Percentiles rank a stretch among this genome's conserved stretches.
Conservation (phyloP, 2,888 invertebrate species). For the Ophraella communa region DNA sequence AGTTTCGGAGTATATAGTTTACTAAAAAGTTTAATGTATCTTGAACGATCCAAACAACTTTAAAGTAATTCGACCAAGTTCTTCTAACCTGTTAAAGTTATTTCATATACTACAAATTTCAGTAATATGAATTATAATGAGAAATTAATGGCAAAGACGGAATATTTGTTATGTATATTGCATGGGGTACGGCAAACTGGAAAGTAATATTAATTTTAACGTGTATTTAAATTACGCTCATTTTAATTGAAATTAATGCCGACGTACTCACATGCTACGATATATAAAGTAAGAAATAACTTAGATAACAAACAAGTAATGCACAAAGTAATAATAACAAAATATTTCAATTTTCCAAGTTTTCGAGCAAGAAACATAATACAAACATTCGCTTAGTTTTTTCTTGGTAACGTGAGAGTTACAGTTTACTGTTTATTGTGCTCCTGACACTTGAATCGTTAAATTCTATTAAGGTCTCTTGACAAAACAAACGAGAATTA, state of each 20-base stretch:
- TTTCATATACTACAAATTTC: slow-evolving; percentile 33
- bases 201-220: not conserved
- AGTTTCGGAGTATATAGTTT: slow-evolving; percentile 31
- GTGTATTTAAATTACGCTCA: slow-evolving; percentile 3
- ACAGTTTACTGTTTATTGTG: too few species aligned
- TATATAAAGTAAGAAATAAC: not conserved
- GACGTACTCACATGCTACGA: not conserved
- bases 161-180: slow-evolving; percentile 26
- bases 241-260: not conserved
- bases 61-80: slow-evolving; percentile 32
- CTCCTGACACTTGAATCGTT: not conserved
- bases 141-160: slow-evolving; percentile 25
- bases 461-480: not conserved
- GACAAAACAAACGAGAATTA: not conserved
- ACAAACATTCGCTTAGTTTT: not conserved
- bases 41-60: slow-evolving; percentile 30
- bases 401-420: not conserved
- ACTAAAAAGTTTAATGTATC: slow-evolving; percentile 32
- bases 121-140: slow-evolving; percentile 30
- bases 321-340: not conserved
- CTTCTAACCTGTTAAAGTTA: slow-evolving; percentile 36
- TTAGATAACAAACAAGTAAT: not conserved
- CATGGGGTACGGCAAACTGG: not conserved
- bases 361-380: not conserved
- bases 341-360: not conserved